Conservation (phyloP, 2,797 vertebrate genomes). For the Enteromius thamalakanensis region DNA sequence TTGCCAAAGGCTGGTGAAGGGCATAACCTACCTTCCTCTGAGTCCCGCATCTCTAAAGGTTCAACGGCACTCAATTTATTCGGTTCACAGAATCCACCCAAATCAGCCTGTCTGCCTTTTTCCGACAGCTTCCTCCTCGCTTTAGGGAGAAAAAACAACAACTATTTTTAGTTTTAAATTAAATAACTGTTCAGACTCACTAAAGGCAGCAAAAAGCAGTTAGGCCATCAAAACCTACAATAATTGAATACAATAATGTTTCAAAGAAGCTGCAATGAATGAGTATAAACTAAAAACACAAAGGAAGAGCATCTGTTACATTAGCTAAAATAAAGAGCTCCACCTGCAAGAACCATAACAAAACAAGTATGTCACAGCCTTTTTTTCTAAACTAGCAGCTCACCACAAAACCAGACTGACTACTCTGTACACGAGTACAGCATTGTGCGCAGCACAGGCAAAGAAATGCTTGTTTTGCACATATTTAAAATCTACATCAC, state of each 20-base stretch:
- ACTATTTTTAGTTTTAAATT: constrained; percentile 23
- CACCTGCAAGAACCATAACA: constrained; percentile 18
- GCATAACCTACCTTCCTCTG: constrained; percentile 79
- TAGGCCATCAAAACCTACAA: background rate
- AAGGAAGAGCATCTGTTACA: constrained; percentile 8
- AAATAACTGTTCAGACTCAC: background rate
- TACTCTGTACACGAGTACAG: background rate
- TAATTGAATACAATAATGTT: background rate
- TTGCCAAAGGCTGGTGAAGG: background rate
- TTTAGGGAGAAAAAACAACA: constrained; percentile 65
- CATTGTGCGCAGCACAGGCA: background rate
- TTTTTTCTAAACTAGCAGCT: constrained; percentile 6
- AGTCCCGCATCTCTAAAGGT: constrained; percentile 87
- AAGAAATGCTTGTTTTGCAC: background rate
- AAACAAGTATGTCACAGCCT: constrained; percentile 21
- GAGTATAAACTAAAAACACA: background rate
- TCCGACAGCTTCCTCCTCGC: constrained; percentile 76
- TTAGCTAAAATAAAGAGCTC: constrained; percentile 7
- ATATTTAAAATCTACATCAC: background rate
- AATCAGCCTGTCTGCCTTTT: constrained; percentile 74
- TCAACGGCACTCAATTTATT: constrained; percentile 77
- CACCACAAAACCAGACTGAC: constrained; percentile 42
- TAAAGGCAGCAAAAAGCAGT: constrained; percentile 16
- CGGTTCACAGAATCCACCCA: constrained; percentile 70
- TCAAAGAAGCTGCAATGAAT: background rate